Base-by-base conservation (phyloP, 2,113 vertebrate species). In the Panthera uncia region DNA sequence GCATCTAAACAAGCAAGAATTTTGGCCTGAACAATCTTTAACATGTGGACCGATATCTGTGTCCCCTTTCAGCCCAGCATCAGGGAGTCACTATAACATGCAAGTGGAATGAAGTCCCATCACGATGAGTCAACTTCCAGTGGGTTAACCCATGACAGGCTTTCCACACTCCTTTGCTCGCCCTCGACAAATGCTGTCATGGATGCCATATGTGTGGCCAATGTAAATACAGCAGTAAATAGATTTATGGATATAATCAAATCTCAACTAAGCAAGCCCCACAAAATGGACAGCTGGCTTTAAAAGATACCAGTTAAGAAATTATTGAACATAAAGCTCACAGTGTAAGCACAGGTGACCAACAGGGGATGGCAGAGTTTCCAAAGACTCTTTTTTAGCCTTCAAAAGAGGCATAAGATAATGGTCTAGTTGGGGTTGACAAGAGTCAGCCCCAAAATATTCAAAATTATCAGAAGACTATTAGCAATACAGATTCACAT, bases 11-110 rank as follows among this genome's bases (percentile, higher is more conserved):
- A 9, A 84, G 36, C 14, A 33, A 45, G 45, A 16, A 36, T 25
- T 52, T 68, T 55, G 36, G 4, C 11, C 31, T 95, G 57, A 31
- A 88, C 83, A 2, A 16, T 50, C 57, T 16, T 16, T 57, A 87
- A 27, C 41, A 16, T 31, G 8, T 41, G 23, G 11, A n/a, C 1
- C 18, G 14, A n/a, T 1, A 3, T 36, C 4, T 11, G 38, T 11
- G 27, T 4, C 13, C 71, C 33, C 16, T 12, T n/a, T 13, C 38
- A 63, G 38, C 31, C 88, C 48, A 4, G 0, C 23, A 38, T 38
- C 38, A 29, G 23, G 25, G 14, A 12, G 33, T n/a, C 45, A 8
- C 36, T 10, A 5, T 31, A 78, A 48, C 41, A 18, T 15, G 31
- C 8, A 36, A 41, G 41, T 3, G 36, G 23, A 29, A 23, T 3